These are phyloP conservation scores for Megaustenia siamemsis DNA, from an alignment of 2,888 invertebrate genomes.

Conservation along the genomic window DNA sequence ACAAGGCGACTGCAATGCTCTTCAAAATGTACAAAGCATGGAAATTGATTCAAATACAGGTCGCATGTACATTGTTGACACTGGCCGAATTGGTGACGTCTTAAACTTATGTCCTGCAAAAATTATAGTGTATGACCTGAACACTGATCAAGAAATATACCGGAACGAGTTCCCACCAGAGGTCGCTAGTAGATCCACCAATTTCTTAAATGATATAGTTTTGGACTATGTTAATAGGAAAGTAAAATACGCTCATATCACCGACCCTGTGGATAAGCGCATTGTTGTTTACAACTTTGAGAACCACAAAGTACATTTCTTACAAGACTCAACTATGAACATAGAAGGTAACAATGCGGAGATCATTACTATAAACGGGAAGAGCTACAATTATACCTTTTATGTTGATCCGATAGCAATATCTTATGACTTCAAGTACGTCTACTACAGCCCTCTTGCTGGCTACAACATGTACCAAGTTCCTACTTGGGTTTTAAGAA, in stretches of 20 bases:
- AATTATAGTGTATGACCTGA: conserved; percentile 67
- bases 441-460: conserved; percentile 68
- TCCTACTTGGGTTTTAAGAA: conserved; percentile 63
- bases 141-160: conserved; percentile 58
- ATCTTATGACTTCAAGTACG: conserved; percentile 66
- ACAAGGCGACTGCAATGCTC: conserved; percentile 67
- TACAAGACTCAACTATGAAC: conserved; percentile 64
- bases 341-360: conserved; percentile 54
- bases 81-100: conserved; percentile 57
- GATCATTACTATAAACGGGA: conserved; percentile 57
- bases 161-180: conserved; percentile 63
- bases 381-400: conserved; percentile 52
- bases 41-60: conserved; percentile 71
- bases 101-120: conserved; percentile 67
- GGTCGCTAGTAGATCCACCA: conserved; percentile 62
- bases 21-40: conserved; percentile 72
- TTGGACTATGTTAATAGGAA: conserved; percentile 66
- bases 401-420: conserved; percentile 72
- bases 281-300: conserved; percentile 66
- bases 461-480: conserved; percentile 63
- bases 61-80: conserved; percentile 71
- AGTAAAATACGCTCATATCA: conserved; percentile 68
- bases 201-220: conserved; percentile 70
- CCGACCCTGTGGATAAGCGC: conserved; percentile 63
- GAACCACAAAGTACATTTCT: conserved; percentile 59